Conservation (phyloP, 2,113 vertebrate genomes). For the Cromileptes altivelis region DNA sequence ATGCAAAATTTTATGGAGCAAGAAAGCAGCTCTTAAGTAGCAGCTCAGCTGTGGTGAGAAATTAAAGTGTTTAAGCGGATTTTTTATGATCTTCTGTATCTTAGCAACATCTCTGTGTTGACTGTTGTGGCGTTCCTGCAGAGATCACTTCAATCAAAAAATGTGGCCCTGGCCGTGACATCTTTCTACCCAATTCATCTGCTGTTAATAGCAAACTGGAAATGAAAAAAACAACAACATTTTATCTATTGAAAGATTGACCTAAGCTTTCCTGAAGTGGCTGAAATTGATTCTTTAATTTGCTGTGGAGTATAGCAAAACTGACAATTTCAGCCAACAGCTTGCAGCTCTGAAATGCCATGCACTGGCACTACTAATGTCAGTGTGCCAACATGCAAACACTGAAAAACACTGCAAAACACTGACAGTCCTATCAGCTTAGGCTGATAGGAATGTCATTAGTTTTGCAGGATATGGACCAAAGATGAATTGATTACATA, state of each 20-base stretch:
- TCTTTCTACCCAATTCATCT: not conserved
- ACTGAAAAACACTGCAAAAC: no score
- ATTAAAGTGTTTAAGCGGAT: not conserved
- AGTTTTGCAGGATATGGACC: not conserved
- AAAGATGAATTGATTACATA: not conserved
- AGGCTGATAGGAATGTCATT: not conserved
- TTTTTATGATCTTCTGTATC: not conserved
- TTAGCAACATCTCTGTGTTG: not conserved
- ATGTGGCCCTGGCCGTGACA: no score
- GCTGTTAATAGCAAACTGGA: not conserved
- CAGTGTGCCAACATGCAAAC: no score
- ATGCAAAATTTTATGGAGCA: not conserved
- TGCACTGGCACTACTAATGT: not conserved
- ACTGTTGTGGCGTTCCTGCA: not conserved
- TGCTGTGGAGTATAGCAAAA: not conserved
- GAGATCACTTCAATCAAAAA: not conserved
- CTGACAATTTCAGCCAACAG: not conserved
- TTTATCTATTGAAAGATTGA: not conserved
- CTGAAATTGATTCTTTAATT: not conserved
- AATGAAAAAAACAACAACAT: not conserved
- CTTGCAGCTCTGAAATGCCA: not conserved
- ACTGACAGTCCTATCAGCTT: no score
- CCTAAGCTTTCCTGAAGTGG: not conserved
- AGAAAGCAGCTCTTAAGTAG: constrained; percentile 23
- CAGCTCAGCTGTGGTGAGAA: constrained; percentile 4